Base-by-base conservation (phyloP, 2,113 vertebrate species). In the Motacilla alba region DNA sequence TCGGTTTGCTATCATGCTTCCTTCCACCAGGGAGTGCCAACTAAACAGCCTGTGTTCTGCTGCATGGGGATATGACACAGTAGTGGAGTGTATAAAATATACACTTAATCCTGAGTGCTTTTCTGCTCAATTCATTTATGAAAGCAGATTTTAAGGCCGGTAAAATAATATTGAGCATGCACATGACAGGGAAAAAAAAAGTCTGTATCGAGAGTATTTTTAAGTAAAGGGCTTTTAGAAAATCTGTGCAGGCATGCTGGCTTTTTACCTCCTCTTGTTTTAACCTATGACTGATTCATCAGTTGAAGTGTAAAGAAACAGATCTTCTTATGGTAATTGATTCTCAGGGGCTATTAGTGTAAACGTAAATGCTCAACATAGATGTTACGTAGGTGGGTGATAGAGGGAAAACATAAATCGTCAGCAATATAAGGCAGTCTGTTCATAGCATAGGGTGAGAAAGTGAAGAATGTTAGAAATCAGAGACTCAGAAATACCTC, bases 271-370 rank as follows among this genome's bases (percentile, higher is more conserved):
- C 83, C 94, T 86, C 94, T 92, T 96, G 80, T 78, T 83, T 91
- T 96, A 96, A 97, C 92, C 87, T 95, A 89, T 97, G 90, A 95
- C 90, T 96, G 97, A 96, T 97, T 96, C 93, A 94, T 96, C 97
- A 92, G 84, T 5, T 62, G 82, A 94, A 97, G 97, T 96, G 94
- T 94, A 97, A 97, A 97, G 87, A 96, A 87, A 63, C 47, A 84
- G 89, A 94, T 89, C 74, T 78, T 77, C 96, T 96, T 93, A 92
- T 97, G 81, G 78, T 94, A 96, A 75, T 84, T 85, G 89, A 95
- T 49, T 96, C 93, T 96, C 95, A 67, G 82, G 92, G 94, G 90
- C 91, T 88, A 97, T 91, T 90, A 62, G 83, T 92, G 96, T 96
- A 96, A 97, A 95, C 31, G 31, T 95, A 87, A 94, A 94, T 84